A percentile compares a stretch with the other conserved stretches of the same genome.
These are phyloP conservation scores for Chrysotoxum bicinctum DNA, from an alignment of 2,888 invertebrate species.

Conservation along the genomic window DNA sequence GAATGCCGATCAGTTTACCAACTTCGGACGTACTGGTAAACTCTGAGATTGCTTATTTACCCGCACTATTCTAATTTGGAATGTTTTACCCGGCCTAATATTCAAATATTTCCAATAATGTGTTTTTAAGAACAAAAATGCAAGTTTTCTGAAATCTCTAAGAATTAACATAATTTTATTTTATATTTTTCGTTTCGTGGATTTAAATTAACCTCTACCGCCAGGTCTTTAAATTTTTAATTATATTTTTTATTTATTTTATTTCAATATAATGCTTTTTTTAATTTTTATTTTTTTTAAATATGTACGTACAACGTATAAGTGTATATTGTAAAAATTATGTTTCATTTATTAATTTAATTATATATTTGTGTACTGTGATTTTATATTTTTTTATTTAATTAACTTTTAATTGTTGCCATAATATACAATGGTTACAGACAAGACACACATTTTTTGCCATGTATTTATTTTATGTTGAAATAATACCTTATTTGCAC, in stretches of 20 bases:
- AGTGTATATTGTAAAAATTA: too few species aligned
- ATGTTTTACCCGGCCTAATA: too few species aligned
- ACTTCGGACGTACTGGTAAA: too few species aligned
- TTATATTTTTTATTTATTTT: neutral
- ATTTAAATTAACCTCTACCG: neutral
- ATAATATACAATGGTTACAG: slow-evolving; percentile 51
- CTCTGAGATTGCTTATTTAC: too few species aligned
- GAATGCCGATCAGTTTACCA: too few species aligned
- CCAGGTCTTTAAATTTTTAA: neutral
- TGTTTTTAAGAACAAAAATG: too few species aligned
- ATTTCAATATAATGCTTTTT: neutral
- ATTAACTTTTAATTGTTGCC: neutral
- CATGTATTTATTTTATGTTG: slow-evolving; percentile 1
- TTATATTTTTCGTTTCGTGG: neutral
- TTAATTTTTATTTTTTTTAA: neutral
- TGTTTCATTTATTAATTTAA: neutral
- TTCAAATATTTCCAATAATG: too few species aligned
- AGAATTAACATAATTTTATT: too few species aligned
- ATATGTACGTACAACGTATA: too few species aligned
- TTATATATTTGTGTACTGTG: neutral
- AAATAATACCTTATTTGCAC: slow-evolving; percentile 20
- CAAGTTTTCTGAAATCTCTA: too few species aligned
- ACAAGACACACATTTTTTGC: slow-evolving; percentile 37
- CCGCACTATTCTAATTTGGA: too few species aligned
- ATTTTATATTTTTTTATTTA: neutral